These are phyloP conservation scores for Syritta pipiens DNA, from an alignment of 2,888 invertebrate genomes.

Conservation along the genomic window DNA sequence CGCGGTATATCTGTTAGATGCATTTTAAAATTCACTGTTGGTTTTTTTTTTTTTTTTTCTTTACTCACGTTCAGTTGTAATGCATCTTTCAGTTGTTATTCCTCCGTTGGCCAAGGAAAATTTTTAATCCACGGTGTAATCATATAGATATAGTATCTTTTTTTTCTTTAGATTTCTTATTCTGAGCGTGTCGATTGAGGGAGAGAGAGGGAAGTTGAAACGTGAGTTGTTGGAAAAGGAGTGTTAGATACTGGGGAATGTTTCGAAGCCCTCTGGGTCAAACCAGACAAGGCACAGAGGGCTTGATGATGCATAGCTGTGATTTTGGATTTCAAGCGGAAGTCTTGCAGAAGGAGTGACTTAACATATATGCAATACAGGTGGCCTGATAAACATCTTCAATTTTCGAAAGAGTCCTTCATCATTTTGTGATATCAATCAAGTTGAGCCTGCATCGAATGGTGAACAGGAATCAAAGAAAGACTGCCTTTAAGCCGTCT, in stretches of 20 bases:
- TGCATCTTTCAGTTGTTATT: conserved; percentile 34
- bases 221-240: not conserved
- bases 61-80: not conserved
- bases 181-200: conserved; percentile 1
- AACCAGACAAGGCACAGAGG: too few relatives aligned
- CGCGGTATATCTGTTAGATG: conserved; percentile 39
- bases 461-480: too few relatives aligned
- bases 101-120: conserved; percentile 4
- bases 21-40: conserved; percentile 40
- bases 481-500: too few relatives aligned
- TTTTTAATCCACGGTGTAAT: conserved; percentile 33
- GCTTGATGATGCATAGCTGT: too few relatives aligned
- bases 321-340: too few relatives aligned
- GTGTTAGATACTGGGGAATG: not conserved
- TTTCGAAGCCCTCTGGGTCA: conserved; percentile 2
- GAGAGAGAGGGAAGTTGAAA: not conserved
- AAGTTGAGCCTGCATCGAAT: too few relatives aligned
- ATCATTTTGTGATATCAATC: too few relatives aligned
- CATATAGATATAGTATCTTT: not conserved
- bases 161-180: not conserved
- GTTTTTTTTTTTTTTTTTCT: not conserved
- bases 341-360: too few relatives aligned
- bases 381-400: too few relatives aligned
- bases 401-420: too few relatives aligned
- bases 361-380: too few relatives aligned